Base-by-base conservation (phyloP, 2,888 invertebrate genomes). In the Andrena bicolor region DNA sequence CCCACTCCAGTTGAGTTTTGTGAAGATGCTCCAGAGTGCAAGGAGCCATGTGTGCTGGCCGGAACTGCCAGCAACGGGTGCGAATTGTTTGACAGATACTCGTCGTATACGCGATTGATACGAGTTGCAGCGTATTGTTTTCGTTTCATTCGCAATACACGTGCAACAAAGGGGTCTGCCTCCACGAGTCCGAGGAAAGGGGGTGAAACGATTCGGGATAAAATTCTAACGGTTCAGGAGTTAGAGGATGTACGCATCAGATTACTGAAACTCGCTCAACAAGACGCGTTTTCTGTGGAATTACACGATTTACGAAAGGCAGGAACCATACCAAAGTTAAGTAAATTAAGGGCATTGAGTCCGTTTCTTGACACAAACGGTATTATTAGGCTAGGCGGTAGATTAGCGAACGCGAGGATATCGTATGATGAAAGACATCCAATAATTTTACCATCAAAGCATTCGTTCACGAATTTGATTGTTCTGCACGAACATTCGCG, bases 21-120 rank as follows among this genome's bases (percentile, higher is more conserved):
- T 2, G 3, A 0, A n/a, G 26, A 0, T 0, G 53, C 0, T 26
- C 35, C 0, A 56, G 56, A 56, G 0, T 32, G 0, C 3, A 35
- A 13, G 5, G n/a, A 2, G 0, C 13, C 0, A 10, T 28, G 0
- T 6, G 65, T 49, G 2, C 20, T 41, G 13, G 1, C 41, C 16
- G 10, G 0, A 6, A 49, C 4, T 8, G 7, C 7, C 26, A 1
- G 0, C 2, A 13, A 26, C 23, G 23, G 0, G 23, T 26, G 41
- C 41, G 49, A 49, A 4, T 8, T 65, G 5, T 20, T 65, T 0
- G 26, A 13, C 0, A 41, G 64, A 28, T 65, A 65, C 2, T 65
- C 48, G 0, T 65, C 26, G 3, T 13, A 48, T 4, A 26, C 0
- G 3, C 26, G 28, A 28, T n/a, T 65, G 4, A 0, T 16, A 2